These are phyloP conservation scores for Plestiodon gilberti DNA, from an alignment of 2,113 vertebrate species.

Conservation along the genomic window DNA sequence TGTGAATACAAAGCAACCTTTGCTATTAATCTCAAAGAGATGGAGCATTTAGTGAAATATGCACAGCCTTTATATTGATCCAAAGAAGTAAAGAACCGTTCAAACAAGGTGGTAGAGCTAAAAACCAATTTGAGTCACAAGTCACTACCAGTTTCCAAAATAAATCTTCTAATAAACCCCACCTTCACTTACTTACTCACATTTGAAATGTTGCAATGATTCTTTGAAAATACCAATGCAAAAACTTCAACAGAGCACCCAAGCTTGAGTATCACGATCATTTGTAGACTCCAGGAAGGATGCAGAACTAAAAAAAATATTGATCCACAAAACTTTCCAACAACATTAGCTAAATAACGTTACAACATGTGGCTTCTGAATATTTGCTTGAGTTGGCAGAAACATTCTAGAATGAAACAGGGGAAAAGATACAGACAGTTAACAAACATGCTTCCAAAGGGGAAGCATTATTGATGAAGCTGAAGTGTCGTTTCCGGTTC, in stretches of 20 bases:
- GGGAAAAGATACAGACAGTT: not conserved
- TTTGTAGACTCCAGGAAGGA: not conserved
- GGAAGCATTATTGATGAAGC: not conserved
- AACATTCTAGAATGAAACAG: not conserved
- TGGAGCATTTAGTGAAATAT: constrained; percentile 27
- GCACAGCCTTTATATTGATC: not conserved
- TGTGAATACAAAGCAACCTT: constrained; percentile 6
- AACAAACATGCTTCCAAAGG: not conserved
- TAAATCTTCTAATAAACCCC: not conserved
- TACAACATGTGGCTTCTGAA: not conserved
- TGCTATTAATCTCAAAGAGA: not conserved
- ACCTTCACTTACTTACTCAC: not conserved
- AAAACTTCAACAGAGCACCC: not conserved
- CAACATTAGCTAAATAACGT: not conserved
- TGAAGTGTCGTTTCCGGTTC: not conserved
- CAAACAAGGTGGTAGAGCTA: not conserved
- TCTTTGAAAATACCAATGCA: not conserved
- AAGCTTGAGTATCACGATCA: not conserved
- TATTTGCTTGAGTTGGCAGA: not conserved
- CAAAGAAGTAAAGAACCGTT: not conserved
- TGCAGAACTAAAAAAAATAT: not conserved
- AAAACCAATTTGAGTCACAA: constrained; percentile 16
- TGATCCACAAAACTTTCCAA: not conserved
- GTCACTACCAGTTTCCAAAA: not conserved
- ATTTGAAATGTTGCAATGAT: not conserved